Base-by-base conservation (phyloP, 2,797 vertebrate genomes). In the Poecilia gillii region DNA sequence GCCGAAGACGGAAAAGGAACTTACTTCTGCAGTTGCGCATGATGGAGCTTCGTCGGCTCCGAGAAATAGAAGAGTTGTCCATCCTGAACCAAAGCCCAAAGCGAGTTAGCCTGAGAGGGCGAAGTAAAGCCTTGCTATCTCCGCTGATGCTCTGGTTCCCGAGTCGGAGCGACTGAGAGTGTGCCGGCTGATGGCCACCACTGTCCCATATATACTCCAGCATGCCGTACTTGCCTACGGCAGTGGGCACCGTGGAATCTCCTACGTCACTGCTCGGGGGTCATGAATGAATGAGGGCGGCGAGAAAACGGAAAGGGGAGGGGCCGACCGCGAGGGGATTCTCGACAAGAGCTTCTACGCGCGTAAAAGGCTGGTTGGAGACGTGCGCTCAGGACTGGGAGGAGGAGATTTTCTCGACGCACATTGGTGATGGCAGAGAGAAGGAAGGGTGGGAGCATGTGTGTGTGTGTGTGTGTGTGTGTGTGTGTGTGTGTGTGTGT, bases 51-150 rank as follows among this genome's bases (percentile, higher is more conserved):
- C 94, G 95, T 95, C 94, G 93, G 94, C 95, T 95, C 95, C 95
- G 94, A 94, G 88, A 89, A 90, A 90, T 94, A 88, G 93, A 90
- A 84, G 94, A 93, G 86, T 92, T 95, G 89, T 96, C 96, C 96
- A 96, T 96, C 86, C 89, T 91, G 92, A 96, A 96, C 96, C 96
- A 96, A 96, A 96, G 95, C 83, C 91, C 92, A 95, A 94, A 96
- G 96, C 96, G 96, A 96, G 96, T 96, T 96, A 96, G 96, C 95
- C 94, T 95, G 82, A 90, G 81, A 92, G 87, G 93, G 81, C 87
- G 84, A 95, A 87, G 83, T 88, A 92, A 92, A 94, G 95, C 94
- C 94, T 71, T 95, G 96, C 96, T 96, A 96, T 96, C 96, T 96
- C 90, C 91, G 96, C 96, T 96, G 95, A 95, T 95, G 95, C 92